Conservation (phyloP, 2,888 invertebrate genomes). For the Ypsolopha scabrella region DNA sequence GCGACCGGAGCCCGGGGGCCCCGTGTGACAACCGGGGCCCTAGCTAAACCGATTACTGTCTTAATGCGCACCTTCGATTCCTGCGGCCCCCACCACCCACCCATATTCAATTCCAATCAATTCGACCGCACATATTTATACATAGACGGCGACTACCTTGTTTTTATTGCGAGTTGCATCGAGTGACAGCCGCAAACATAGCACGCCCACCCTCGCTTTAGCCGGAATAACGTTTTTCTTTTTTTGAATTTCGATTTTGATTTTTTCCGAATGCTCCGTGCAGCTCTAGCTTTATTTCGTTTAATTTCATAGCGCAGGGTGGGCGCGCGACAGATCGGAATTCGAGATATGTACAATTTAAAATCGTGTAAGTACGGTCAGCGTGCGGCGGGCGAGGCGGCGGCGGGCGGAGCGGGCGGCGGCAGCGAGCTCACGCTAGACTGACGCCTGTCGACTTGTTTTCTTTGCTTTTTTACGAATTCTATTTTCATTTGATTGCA, state of each 20-base stretch:
- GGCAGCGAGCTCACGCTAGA: constrained; percentile 44
- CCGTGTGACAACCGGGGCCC: constrained; percentile 27
- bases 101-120: constrained; percentile 70
- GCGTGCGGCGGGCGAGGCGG: constrained; percentile 26
- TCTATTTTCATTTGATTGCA: constrained; percentile 71
- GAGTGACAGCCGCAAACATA: constrained; percentile 68
- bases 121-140: constrained; percentile 63
- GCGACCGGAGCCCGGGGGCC: constrained; percentile 17
- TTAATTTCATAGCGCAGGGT: constrained; percentile 68
- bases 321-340: constrained; percentile 69
- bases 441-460: constrained; percentile 69
- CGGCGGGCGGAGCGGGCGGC: constrained; percentile 29
- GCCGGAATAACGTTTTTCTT: constrained; percentile 60
- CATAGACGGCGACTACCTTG: constrained; percentile 50
- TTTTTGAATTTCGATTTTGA: constrained; percentile 70
- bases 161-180: constrained; percentile 68
- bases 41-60: constrained; percentile 69
- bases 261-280: constrained; percentile 62
- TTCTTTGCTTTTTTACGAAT: constrained; percentile 67
- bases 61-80: constrained; percentile 68
- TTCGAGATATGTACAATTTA: constrained; percentile 72
- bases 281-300: constrained; percentile 66
- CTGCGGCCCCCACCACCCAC: constrained; percentile 38
- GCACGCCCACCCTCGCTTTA: constrained; percentile 54
- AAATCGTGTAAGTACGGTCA: constrained; percentile 71